Evolutionary conservation across 1,140 invertebrate genomes (phyloP), one percentile per base, ranked within the genome.

Genomic region (Drosophila parabipectinata): DNA sequence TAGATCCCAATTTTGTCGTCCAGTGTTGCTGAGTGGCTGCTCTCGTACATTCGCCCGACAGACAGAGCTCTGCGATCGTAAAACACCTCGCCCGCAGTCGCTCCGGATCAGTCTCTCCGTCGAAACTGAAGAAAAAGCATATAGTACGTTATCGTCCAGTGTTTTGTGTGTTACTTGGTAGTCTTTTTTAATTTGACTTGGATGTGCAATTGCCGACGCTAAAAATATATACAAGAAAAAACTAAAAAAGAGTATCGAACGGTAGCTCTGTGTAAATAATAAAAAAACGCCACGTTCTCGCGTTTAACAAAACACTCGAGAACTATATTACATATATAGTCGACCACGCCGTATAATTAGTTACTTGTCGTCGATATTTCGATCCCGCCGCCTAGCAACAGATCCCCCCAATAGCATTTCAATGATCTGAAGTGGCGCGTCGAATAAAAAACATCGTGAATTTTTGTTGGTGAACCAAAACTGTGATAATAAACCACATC

Each of bases 201-300:
- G 52, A 85, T 79, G 78, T 88, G 76, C 72, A 88, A 85, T 81
- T 63, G 64, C 56, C 64, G 47, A 45, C 60, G 73, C 83, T 83
- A 87, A 79, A 87, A 79, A 88, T 87, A 79, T 32, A 67, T 51
- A 74, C 14, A 26, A 6, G 15, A 15, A 53, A 53, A 54, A 45
- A 64, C 21, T 56, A 68, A 53, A 61, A 58, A 47, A 63, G 67
- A 41, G 80, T 55, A 56, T 39, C 6, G 50, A 12, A 15, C 15
- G 32, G 15, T 54, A 32, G 52, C 72, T 60, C 55, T 55, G 55
- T 66, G 50, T 47, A 69, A 68, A 63, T 61, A 64, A 41, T 15
- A 15, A 15, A 55, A 77, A 28, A 78, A 72, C 77, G 82, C 78
- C 82, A 85, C 82, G 78, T 88, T 87, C 74, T 87, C 78, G 58